These are phyloP conservation scores for Luperina nickerlii DNA, from an alignment of 2,888 invertebrate genomes.

Conservation along the genomic window DNA sequence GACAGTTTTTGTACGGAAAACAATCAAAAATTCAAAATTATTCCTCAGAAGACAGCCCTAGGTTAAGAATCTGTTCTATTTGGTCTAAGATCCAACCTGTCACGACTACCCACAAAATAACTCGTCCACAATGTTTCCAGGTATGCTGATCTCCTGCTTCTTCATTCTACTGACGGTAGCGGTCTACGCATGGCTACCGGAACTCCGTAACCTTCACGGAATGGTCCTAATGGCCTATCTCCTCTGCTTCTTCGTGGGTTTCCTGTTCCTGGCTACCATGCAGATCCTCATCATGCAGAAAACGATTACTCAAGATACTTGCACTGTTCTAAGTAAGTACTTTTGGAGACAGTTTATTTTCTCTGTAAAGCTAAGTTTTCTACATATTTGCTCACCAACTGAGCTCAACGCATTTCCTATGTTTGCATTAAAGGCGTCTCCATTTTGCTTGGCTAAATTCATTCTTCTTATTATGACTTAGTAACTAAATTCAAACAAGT, in stretches of 20 bases:
- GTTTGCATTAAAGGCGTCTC: neutral
- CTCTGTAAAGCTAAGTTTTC: too few relatives aligned
- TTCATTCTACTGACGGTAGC: slow-evolving; percentile 93
- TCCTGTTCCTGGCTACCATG: slow-evolving; percentile 90
- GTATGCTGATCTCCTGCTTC: slow-evolving; percentile 94
- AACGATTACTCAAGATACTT: slow-evolving; percentile 63
- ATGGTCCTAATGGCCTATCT: slow-evolving; percentile 94
- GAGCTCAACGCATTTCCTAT: neutral
- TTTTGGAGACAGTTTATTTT: neutral
- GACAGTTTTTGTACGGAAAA: neutral
- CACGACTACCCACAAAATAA: neutral
- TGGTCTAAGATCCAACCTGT: neutral
- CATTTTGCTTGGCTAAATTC: neutral
- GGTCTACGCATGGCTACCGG: slow-evolving; percentile 93
- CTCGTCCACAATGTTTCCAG: slow-evolving; percentile 77
- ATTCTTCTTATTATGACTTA: neutral
- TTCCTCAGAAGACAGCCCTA: neutral
- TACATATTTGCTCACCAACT: neutral
- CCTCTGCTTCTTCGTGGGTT: slow-evolving; percentile 91
- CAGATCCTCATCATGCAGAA: slow-evolving; percentile 79
- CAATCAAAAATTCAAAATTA: neutral
- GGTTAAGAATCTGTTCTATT: neutral
- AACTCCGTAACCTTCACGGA: slow-evolving; percentile 93
- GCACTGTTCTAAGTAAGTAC: slow-evolving; percentile 77
- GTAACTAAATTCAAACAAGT: neutral